Percentiles rank a stretch among this genome's conserved stretches.
Conservation (phyloP, 1,140 invertebrate genomes). For the Drosophila lowei region DNA sequence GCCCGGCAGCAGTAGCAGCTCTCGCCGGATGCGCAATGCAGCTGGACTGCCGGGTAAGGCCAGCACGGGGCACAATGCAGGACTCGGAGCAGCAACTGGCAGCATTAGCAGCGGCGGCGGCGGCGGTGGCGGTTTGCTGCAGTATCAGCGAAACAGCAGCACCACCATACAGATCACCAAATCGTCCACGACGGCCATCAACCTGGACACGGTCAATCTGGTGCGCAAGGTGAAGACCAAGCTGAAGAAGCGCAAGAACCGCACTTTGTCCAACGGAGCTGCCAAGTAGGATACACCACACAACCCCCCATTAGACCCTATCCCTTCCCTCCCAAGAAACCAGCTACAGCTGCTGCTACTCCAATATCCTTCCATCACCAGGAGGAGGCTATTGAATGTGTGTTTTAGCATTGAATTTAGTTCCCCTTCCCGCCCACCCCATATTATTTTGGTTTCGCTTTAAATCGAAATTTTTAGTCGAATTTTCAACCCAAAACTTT, state of each 20-base stretch:
- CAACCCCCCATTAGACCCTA: neutral
- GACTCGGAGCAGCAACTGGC: conserved; percentile 4
- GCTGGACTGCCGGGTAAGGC: conserved; percentile 27
- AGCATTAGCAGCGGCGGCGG: neutral
- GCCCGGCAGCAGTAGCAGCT: conserved; percentile 33
- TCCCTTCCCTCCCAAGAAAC: neutral
- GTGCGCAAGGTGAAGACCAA: conserved; percentile 79
- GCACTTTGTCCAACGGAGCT: conserved; percentile 37
- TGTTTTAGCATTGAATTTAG: neutral
- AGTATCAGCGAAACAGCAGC: conserved; percentile 36
- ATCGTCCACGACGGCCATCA: conserved; percentile 34
- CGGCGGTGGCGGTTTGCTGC: neutral
- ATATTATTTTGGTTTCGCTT: too few relatives aligned
- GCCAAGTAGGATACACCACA: conserved; percentile 30
- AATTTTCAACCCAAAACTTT: conserved; percentile 11
- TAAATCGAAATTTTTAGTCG: conserved; percentile 32
- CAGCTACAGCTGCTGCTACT: conserved; percentile 1
- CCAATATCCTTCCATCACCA: too few relatives aligned
- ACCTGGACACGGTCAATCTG: conserved; percentile 58
- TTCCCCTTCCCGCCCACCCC: neutral
- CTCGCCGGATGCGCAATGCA: conserved; percentile 48
- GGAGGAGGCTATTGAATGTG: too few relatives aligned
- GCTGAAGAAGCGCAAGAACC: conserved; percentile 77
- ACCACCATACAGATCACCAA: conserved; percentile 33
- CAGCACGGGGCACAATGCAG: conserved; percentile 1